Evolutionary conservation across 2,113 vertebrate genomes (phyloP).

Genomic region (Mirza zaza): DNA sequence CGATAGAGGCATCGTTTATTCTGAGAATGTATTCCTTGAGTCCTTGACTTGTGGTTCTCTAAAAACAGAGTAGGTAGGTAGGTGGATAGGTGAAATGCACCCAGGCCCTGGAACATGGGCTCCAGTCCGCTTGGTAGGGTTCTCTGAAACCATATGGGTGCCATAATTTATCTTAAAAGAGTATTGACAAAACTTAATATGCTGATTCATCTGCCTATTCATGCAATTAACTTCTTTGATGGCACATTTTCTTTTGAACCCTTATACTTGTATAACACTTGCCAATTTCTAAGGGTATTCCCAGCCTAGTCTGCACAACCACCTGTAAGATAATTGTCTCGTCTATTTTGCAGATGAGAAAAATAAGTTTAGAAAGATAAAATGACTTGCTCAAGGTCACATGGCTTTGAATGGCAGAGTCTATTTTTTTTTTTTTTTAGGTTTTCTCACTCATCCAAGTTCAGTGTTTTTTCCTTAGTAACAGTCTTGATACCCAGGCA

Average conservation of each 20-base stretch:
- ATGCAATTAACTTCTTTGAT: background rate
- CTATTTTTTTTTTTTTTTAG: background rate
- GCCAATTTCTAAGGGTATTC: background rate
- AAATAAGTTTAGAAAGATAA: background rate
- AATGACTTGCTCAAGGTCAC: background rate
- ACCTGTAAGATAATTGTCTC: background rate
- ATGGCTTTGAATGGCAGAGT: background rate
- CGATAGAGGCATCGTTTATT: background rate
- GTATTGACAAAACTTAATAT: background rate
- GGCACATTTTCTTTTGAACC: background rate
- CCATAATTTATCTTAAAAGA: background rate
- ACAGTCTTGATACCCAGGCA: background rate
- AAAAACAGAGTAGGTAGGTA: background rate
- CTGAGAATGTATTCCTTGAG: background rate
- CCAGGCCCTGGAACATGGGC: background rate
- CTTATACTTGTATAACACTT: background rate
- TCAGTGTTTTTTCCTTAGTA: background rate
- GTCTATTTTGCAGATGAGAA: background rate
- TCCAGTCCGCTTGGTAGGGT: background rate
- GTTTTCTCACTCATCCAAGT: background rate
- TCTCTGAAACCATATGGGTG: background rate
- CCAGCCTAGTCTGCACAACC: background rate
- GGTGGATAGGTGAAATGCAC: fast-evolving
- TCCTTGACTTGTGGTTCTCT: background rate
- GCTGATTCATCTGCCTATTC: background rate